Evolutionary conservation across 2,888 invertebrate species (phyloP).

Genomic region (Drosophila mimetica): DNA sequence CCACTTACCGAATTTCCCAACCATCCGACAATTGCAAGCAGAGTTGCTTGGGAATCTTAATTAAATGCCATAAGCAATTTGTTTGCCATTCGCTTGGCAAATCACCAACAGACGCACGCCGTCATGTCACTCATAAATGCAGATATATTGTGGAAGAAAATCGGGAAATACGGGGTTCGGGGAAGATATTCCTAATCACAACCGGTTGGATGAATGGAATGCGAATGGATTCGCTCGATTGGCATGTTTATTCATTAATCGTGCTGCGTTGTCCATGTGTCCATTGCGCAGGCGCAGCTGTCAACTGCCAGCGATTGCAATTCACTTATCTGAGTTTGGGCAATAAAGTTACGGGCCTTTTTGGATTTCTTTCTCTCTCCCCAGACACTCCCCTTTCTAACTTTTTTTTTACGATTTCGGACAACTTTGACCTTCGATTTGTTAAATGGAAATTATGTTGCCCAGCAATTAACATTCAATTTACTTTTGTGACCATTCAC

Average conservation of each 20-base stretch:
- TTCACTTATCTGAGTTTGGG: conserved; percentile 26
- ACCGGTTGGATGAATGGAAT: conserved; percentile 56
- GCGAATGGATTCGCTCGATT: conserved; percentile 40
- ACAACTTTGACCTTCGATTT: conserved; percentile 19
- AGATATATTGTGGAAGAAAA: conserved; percentile 7
- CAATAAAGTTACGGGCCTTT: conserved; percentile 5
- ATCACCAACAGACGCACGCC: conserved; percentile 40
- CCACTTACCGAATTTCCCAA: conserved; percentile 16
- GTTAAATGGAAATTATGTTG: conserved; percentile 20
- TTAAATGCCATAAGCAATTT: conserved; percentile 53
- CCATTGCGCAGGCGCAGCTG: conserved; percentile 54
- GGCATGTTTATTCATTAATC: conserved; percentile 28
- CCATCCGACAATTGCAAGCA: not conserved
- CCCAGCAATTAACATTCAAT: conserved; percentile 40
- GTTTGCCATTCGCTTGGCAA: conserved; percentile 39
- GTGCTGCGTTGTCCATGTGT: conserved; percentile 4
- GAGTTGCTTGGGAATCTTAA: conserved; percentile 30
- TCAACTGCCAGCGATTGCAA: conserved; percentile 28
- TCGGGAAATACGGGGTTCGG: conserved; percentile 7
- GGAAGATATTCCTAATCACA: conserved; percentile 29
- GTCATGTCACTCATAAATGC: conserved; percentile 49
- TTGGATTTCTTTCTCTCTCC: not conserved
- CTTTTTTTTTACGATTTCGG: not conserved
- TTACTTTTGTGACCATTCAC: conserved; percentile 16
- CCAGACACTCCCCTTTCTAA: conserved; percentile 8